Percentiles rank a stretch among this genome's conserved stretches.
Conservation (phyloP, 2,797 vertebrate species). For the Aulostomus chinensis region DNA sequence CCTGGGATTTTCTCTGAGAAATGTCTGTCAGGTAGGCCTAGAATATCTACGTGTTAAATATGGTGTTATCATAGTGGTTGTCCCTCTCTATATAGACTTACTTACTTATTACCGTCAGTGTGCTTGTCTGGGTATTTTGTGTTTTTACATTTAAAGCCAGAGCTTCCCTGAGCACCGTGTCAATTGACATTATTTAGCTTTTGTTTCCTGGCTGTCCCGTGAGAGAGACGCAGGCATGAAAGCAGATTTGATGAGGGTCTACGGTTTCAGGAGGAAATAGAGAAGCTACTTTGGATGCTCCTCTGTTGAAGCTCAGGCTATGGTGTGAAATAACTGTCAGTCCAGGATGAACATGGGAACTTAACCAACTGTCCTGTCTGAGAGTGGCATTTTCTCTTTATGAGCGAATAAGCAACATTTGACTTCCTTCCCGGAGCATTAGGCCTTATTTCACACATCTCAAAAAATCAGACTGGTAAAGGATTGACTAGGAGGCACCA, state of each 20-base stretch:
- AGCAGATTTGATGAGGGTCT: slow-evolving; percentile 70
- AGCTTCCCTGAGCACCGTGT: too few species aligned
- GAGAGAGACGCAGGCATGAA: slow-evolving; percentile 33
- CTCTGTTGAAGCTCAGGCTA: slow-evolving; percentile 39
- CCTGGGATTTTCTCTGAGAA: too few species aligned
- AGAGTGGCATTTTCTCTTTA: too few species aligned
- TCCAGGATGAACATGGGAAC: too few species aligned
- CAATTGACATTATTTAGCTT: too few species aligned
- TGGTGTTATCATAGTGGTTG: too few species aligned
- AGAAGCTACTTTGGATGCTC: slow-evolving; percentile 53
- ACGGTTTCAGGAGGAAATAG: slow-evolving; percentile 72
- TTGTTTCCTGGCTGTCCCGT: too few species aligned
- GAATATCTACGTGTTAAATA: too few species aligned
- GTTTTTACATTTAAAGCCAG: slow-evolving; percentile 34
- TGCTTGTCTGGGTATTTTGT: slow-evolving; percentile 13
- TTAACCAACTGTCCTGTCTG: too few species aligned
- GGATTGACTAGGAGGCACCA: slow-evolving; percentile 38
- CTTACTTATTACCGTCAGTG: slow-evolving; percentile 39
- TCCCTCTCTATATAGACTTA: too few species aligned
- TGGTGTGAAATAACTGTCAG: too few species aligned
- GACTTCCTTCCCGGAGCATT: not conserved
- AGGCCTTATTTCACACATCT: slow-evolving; percentile 3
- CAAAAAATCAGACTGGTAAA: slow-evolving; percentile 17
- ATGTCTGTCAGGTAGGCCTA: too few species aligned
- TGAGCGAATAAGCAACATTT: not conserved